Evolutionary conservation across 2,113 vertebrate genomes (phyloP), one percentile per base, ranked within the genome.

Genomic region (Bungarus multicinctus): DNA sequence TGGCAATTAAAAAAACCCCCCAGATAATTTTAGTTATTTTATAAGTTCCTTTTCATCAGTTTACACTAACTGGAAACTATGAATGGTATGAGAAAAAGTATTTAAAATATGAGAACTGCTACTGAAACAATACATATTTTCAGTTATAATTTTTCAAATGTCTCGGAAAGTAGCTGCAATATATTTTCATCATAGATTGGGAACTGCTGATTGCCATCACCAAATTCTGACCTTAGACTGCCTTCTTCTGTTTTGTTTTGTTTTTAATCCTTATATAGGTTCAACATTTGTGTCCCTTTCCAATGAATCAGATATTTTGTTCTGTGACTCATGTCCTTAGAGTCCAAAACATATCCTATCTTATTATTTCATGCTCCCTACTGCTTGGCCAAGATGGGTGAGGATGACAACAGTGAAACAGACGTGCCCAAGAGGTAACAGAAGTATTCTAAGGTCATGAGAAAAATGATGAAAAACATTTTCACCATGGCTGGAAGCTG

Each of bases 81-180:
- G 89, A 92, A 89, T 57, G 23, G 52, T 43, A 89, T 85, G 39
- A 27, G 50, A 55, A 81, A 92, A 27, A 54, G 3, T 16, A 20
- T 53, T 92, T 92, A 64, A 92, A 81, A 92, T 89, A 89, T 57
- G 25, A 92, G 25, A 92, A 10, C 11, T 85, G 52, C 34, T 89
- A 47, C 4, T 69, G 85, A 92, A 92, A 52, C 43, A 60, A 50
- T 87, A 60, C 25, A 57, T 45, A 52, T 88, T 92, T 64, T 88
- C 85, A 85, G 4, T 55, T 92, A 81, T 58, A 58, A 27, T 92
- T 52, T 22, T 85, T 88, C 16, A 89, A 57, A 92, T 18, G 34
- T 34, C 34, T 81, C 39, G 34, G 34, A 16, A 81, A 81, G 2
- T 18, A 81, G 34, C 69, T 81, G 34, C 18, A 39, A 39, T 81